These are phyloP conservation scores for Lepus townsendii DNA, from an alignment of 2,797 vertebrate species.

Conservation along the genomic window DNA sequence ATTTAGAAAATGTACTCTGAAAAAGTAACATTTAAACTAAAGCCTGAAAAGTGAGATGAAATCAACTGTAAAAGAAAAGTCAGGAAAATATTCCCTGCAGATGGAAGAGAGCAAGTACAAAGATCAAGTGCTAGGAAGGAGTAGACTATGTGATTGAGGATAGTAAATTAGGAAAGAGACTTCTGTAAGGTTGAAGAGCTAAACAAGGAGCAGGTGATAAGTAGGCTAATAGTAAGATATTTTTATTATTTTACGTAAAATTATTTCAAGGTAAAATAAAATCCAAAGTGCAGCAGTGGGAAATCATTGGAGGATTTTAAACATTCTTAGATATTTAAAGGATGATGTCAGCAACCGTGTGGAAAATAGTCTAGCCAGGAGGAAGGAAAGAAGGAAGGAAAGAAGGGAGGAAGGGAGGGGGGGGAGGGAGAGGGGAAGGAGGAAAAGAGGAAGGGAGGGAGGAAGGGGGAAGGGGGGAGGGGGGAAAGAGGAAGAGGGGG, in stretches of 20 bases:
- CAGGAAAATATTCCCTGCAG: background rate
- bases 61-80: background rate
- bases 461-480: no score
- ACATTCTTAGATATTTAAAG: slow-evolving; percentile 26
- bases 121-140: background rate
- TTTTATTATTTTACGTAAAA: slow-evolving; percentile 4
- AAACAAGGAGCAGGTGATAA: background rate
- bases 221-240: background rate
- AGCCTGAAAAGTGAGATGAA: background rate
- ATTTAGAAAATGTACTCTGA: background rate
- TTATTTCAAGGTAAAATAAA: slow-evolving; percentile 15
- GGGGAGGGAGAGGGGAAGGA: no score
- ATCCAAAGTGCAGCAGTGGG: background rate
- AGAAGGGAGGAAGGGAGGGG: no score
- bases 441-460: no score
- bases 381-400: background rate
- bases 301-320: background rate
- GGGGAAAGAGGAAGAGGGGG: no score
- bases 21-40: slow-evolving; percentile 2
- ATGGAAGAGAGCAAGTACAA: background rate
- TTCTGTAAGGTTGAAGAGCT: background rate
- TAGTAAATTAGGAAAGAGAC: background rate
- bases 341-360: background rate
- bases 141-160: background rate
- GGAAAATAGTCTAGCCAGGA: background rate